Conservation (phyloP, 2,113 vertebrate genomes). For the Craseonycteris thonglongyai region DNA sequence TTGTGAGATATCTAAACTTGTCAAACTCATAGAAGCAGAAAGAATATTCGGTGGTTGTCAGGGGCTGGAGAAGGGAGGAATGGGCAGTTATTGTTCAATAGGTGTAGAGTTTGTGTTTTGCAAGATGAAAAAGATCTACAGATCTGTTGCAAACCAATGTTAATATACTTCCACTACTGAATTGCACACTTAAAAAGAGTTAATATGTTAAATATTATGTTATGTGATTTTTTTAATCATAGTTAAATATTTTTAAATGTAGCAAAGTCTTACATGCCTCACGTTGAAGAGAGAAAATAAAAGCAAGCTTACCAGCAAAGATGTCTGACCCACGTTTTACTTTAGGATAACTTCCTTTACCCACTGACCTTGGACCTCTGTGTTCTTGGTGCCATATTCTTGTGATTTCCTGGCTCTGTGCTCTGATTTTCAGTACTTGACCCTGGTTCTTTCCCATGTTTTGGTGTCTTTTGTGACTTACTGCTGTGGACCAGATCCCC, state of each 20-base stretch:
- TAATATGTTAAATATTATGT: neutral
- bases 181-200: neutral
- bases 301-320: neutral
- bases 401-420: neutral
- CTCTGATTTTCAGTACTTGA: neutral
- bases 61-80: neutral
- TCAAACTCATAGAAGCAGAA: neutral
- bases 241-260: neutral
- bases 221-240: neutral
- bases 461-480: neutral
- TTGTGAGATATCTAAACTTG: neutral
- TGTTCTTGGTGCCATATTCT: neutral
- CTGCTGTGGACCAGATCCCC: neutral
- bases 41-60: neutral
- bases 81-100: neutral
- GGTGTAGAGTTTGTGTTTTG: neutral
- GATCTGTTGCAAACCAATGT: neutral
- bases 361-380: neutral
- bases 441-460: neutral
- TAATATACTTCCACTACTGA: neutral
- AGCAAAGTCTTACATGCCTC: neutral
- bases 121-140: neutral
- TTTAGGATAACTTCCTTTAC: neutral
- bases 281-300: neutral
- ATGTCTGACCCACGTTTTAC: too few relatives aligned